phyloP scores from a whole-genome alignment of 2,888 invertebrate genomes.

The Balanococcus diminutus region DNA sequence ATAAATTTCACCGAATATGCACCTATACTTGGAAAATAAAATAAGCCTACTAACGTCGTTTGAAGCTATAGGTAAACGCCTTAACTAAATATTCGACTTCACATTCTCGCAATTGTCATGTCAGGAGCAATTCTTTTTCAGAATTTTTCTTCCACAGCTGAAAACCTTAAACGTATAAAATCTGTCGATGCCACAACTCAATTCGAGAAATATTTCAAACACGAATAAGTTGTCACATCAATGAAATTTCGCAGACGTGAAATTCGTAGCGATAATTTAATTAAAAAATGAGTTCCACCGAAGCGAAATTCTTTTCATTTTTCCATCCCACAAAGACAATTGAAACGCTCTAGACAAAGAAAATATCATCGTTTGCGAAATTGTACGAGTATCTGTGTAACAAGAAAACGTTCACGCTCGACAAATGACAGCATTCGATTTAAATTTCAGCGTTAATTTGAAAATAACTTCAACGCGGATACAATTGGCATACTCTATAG shows the following conservation, averaged over 20 bases:
- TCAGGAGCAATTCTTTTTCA: background rate
- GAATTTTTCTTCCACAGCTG: background rate
- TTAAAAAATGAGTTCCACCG: background rate
- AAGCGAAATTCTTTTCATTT: background rate
- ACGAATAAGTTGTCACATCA: background rate
- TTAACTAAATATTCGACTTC: background rate
- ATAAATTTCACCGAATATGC: background rate
- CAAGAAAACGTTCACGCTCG: slow-evolving; percentile 4
- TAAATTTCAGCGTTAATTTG: background rate
- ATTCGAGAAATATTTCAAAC: background rate
- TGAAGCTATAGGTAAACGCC: too few relatives aligned
- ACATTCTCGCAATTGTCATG: background rate
- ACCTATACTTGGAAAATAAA: too few relatives aligned
- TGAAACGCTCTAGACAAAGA: background rate
- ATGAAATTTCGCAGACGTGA: background rate
- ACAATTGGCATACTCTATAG: background rate
- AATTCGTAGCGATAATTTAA: background rate
- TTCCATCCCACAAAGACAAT: background rate
- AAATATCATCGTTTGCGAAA: background rate
- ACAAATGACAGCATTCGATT: background rate
- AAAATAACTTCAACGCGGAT: background rate
- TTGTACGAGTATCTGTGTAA: background rate
- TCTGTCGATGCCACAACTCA: background rate
- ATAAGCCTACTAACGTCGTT: too few relatives aligned
- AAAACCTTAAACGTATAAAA: background rate